A percentile compares a stretch with the other conserved stretches of the same genome.
These are phyloP conservation scores for Asarcornis scutulata DNA, from an alignment of 2,113 vertebrate species.

Conservation along the genomic window DNA sequence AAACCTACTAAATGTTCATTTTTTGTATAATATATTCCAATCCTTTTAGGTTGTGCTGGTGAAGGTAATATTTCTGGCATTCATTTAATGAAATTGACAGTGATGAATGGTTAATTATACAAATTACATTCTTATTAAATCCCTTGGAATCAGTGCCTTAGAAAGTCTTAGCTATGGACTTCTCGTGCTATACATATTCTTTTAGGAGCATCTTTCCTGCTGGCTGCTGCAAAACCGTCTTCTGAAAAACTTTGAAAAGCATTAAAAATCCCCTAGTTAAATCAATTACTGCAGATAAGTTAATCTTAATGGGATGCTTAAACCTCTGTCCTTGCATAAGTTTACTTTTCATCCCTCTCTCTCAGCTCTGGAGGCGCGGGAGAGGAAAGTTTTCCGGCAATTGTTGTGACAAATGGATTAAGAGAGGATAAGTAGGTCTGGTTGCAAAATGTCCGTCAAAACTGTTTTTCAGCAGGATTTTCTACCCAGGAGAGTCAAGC, in stretches of 20 bases:
- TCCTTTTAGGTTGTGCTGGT: slow-evolving; percentile 79
- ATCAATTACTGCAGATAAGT: slow-evolving; percentile 79
- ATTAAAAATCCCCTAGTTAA: slow-evolving; percentile 81
- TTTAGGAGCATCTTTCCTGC: slow-evolving; percentile 67
- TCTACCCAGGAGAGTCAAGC: neutral
- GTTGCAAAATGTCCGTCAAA: neutral
- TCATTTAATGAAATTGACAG: slow-evolving; percentile 85
- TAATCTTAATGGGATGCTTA: slow-evolving; percentile 76
- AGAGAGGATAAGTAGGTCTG: neutral
- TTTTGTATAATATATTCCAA: slow-evolving; percentile 83
- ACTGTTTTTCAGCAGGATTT: neutral
- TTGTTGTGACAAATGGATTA: slow-evolving; percentile 57
- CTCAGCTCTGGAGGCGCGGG: slow-evolving; percentile 26
- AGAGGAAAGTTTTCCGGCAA: neutral
- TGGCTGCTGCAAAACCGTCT: slow-evolving; percentile 67
- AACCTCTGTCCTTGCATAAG: slow-evolving; percentile 70
- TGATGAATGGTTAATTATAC: slow-evolving; percentile 88
- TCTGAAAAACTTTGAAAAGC: slow-evolving; percentile 78
- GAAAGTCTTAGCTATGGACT: slow-evolving; percentile 79
- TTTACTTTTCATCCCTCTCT: slow-evolving; percentile 61
- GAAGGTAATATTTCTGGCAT: slow-evolving; percentile 85
- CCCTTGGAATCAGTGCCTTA: slow-evolving; percentile 80
- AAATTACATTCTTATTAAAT: slow-evolving; percentile 88
- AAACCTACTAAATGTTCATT: slow-evolving; percentile 67
- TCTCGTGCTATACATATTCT: slow-evolving; percentile 50